Evolutionary conservation across 2,888 invertebrate species (phyloP), one percentile per base, ranked within the genome.

Genomic region (Drosophila recens): DNA sequence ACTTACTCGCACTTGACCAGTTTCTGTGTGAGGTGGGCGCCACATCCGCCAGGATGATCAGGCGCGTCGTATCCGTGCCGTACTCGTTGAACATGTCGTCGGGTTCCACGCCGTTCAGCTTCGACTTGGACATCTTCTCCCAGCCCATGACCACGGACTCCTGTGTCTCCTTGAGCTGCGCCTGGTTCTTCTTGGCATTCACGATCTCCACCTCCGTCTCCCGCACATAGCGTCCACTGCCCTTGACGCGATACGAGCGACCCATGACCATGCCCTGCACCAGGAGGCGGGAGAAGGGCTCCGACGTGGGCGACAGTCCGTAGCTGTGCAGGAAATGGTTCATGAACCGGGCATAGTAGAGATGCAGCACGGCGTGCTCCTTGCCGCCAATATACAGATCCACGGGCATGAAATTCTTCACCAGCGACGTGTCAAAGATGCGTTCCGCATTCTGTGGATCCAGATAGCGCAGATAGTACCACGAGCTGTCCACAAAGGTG

Each of bases 91-190:
- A 94, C 91, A 99, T 94, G 59, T 95, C 95, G 80, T 95, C 94
- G 11, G 99, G 99, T 93, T 98, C 97, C n/a, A 98, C 96, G 0
- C 99, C 99, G 93, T 99, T 99, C 80, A 95, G 94, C 92, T 99
- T 99, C 0, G 99, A 99, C 93, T 99, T 99, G 85, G 98, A 98
- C 99, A 99, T 99, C 94, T 99, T 99, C 91, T 99, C 99, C 97
- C 98, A 99, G 33, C 95, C 93, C 72, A 95, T 94, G 11, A 94
- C 92, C 0, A 99, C 95, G 9, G 94, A 93, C 77, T 95, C 94
- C 30, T 95, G 95, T 2, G 96, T 96, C 3, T 82, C 93, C 90
- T 94, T 95, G 23, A 95, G 93, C 9, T 94, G 89, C 0, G 94
- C 95, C 85, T 94, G 94, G 86, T 94, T 95, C 70, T 93, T 93